phyloP scores from a whole-genome alignment of 2,113 vertebrate genomes.

The Nematolebias whitei region DNA sequence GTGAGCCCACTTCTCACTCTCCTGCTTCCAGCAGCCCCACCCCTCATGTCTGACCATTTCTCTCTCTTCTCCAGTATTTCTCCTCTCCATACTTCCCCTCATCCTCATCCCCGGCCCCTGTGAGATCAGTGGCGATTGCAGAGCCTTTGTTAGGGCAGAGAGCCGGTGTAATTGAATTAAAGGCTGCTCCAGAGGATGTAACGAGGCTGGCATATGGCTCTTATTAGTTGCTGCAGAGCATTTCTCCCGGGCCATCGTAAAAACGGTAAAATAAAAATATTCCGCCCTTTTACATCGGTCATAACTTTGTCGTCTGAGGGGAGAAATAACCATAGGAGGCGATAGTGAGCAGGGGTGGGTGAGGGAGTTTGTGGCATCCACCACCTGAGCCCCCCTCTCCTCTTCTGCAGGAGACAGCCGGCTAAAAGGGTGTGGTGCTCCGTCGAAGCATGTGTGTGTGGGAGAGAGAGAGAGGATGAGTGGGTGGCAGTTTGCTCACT shows the following conservation, averaged over 20 bases:
- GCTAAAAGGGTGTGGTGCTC: slow-evolving; percentile 81
- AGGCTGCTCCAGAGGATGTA: slow-evolving; percentile 62
- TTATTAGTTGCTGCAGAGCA: slow-evolving; percentile 42
- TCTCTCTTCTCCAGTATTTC: neutral
- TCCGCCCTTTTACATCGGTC: slow-evolving; percentile 23
- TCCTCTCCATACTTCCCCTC: neutral
- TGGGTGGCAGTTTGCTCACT: slow-evolving; percentile 60
- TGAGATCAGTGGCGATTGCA: slow-evolving; percentile 58
- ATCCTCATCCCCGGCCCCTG: slow-evolving; percentile 13
- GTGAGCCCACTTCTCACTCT: slow-evolving; percentile 9
- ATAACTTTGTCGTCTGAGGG: slow-evolving; percentile 43
- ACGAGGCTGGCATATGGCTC: slow-evolving; percentile 50
- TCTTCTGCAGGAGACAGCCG: slow-evolving; percentile 76
- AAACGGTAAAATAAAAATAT: neutral
- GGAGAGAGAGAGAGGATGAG: slow-evolving; percentile 45
- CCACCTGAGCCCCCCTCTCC: slow-evolving; percentile 73
- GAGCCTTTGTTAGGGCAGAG: slow-evolving; percentile 75
- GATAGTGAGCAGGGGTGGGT: slow-evolving; percentile 27
- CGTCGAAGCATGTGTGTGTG: slow-evolving; percentile 32
- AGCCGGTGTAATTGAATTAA: slow-evolving; percentile 70
- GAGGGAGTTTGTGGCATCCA: slow-evolving; percentile 48
- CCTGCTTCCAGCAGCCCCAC: neutral
- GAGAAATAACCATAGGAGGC: neutral
- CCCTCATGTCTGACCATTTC: neutral
- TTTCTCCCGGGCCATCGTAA: slow-evolving; percentile 14